These are phyloP conservation scores for Xiphorhynchus erythropygius DNA, from an alignment of 2,797 vertebrate species.

Conservation along the genomic window DNA sequence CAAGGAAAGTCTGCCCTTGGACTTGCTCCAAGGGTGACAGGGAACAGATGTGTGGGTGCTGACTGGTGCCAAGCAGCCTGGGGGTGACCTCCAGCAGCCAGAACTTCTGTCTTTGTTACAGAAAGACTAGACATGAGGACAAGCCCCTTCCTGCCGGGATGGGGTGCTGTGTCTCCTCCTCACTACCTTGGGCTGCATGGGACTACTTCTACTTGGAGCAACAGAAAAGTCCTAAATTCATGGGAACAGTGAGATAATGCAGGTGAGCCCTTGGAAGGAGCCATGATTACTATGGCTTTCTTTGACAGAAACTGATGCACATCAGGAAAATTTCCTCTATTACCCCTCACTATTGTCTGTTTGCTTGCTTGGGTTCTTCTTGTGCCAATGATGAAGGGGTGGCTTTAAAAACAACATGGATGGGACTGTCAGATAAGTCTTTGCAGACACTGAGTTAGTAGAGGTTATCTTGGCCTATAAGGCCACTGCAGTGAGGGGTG, in stretches of 20 bases:
- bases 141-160: background rate
- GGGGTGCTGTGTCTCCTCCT: background rate
- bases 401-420: constrained; percentile 44
- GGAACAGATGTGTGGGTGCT: constrained; percentile 17
- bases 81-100: background rate
- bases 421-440: constrained; percentile 65
- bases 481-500: constrained; percentile 75
- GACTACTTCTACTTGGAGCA: background rate
- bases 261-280: constrained; percentile 68
- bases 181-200: background rate
- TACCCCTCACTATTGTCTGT: background rate
- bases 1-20: constrained; percentile 15
- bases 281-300: constrained; percentile 60
- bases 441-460: constrained; percentile 63
- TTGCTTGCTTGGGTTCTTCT: constrained; percentile 13
- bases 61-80: background rate
- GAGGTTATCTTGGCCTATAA: constrained; percentile 77
- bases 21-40: constrained; percentile 19
- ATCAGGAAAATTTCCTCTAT: background rate
- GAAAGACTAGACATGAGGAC: background rate
- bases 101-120: background rate
- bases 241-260: background rate
- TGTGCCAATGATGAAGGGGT: background rate
- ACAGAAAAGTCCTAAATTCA: background rate
- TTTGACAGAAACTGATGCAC: constrained; percentile 69